phyloP scores from a whole-genome alignment of 2,888 invertebrate species.

The Liodrosophila aerea region DNA sequence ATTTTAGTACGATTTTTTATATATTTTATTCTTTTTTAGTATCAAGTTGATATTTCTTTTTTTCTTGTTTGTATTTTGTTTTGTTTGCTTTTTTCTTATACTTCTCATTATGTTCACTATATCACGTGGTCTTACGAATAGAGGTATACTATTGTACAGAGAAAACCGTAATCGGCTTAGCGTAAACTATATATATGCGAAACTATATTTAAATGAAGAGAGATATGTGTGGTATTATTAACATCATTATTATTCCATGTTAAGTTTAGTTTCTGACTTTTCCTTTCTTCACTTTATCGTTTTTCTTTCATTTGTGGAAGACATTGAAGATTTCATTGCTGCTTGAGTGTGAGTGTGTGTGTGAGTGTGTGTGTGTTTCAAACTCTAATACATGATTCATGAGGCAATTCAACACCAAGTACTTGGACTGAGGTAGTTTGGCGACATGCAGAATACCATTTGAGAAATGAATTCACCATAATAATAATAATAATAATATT shows the following conservation, averaged over 20 bases:
- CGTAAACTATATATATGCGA: conserved; percentile 22
- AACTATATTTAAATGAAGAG: conserved; percentile 41
- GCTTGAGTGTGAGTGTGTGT: conserved; percentile 14
- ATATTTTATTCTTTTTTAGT: conserved; percentile 63
- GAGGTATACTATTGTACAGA: conserved; percentile 35
- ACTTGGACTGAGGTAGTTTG: conserved; percentile 78
- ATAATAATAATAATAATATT: conserved; percentile 24
- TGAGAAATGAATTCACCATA: conserved; percentile 53
- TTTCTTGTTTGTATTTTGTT: conserved; percentile 39
- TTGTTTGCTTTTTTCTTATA: conserved; percentile 53
- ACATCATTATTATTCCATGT: conserved; percentile 32
- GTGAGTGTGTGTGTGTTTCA: conserved; percentile 25
- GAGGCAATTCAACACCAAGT: conserved; percentile 77
- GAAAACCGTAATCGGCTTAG: conserved; percentile 31
- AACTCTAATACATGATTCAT: conserved; percentile 63
- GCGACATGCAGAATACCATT: conserved; percentile 70
- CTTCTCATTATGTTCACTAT: conserved; percentile 72
- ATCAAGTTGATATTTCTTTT: conserved; percentile 50
- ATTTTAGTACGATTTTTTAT: conserved; percentile 64
- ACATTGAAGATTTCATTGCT: conserved; percentile 76
- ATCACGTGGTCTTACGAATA: conserved; percentile 74
- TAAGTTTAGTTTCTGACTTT: conserved; percentile 44
- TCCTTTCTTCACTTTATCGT: conserved; percentile 29
- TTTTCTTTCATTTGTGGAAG: conserved; percentile 56
- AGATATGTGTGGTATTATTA: conserved; percentile 24